phyloP scores from a whole-genome alignment of 2,113 vertebrate species.

The Hemiscyllium ocellatum region DNA sequence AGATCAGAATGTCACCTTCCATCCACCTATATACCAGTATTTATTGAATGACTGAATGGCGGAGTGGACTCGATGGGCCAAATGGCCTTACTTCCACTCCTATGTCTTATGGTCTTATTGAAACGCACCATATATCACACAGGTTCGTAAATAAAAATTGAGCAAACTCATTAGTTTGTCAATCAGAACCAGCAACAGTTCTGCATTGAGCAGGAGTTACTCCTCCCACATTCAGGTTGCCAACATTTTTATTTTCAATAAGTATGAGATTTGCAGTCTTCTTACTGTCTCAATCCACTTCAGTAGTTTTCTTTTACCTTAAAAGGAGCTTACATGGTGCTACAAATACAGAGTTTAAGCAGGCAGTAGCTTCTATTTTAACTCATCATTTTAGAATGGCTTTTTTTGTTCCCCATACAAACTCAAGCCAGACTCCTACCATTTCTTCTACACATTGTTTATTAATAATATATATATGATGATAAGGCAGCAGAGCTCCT shows the following conservation, averaged over 20 bases:
- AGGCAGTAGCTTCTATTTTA: not conserved
- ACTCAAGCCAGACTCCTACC: too few species aligned
- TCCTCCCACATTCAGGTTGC: too few species aligned
- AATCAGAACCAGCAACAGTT: not conserved
- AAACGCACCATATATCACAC: not conserved
- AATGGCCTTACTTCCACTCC: too few species aligned
- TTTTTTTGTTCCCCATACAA: too few species aligned
- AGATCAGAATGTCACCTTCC: not conserved
- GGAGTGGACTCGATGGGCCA: too few species aligned
- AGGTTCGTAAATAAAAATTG: not conserved
- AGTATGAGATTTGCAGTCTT: not conserved
- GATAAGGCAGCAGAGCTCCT: too few species aligned
- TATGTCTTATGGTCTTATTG: too few species aligned
- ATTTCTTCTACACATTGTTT: too few species aligned
- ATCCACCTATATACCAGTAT: not conserved
- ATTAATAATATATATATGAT: too few species aligned
- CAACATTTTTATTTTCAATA: not conserved
- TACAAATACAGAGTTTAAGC: not conserved
- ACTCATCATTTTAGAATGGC: not conserved
- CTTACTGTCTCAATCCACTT: not conserved
- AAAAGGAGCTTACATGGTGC: not conserved
- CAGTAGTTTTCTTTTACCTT: not conserved
- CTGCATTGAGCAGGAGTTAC: not conserved
- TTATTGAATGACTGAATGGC: not conserved
- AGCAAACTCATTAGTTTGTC: not conserved